Evolutionary conservation across 2,797 vertebrate genomes (phyloP).

Genomic region (Parauchenoglanis punctatus): DNA sequence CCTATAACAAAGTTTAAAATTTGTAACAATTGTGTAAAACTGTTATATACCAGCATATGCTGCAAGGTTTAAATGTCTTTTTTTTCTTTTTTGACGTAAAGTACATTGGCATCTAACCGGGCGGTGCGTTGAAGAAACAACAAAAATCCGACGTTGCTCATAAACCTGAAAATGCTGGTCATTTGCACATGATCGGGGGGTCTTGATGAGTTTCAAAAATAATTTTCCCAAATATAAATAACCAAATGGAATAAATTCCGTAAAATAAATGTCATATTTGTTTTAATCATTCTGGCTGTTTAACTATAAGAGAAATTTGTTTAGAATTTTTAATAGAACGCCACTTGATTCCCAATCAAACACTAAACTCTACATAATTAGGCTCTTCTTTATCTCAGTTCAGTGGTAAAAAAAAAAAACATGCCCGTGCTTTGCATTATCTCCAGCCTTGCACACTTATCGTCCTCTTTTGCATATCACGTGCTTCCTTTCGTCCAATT

Average conservation of each 20-base stretch:
- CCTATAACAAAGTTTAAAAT: not conserved
- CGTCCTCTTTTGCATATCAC: slow-evolving; percentile 94
- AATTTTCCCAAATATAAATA: not conserved
- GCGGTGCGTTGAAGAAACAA: not conserved
- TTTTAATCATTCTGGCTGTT: not conserved
- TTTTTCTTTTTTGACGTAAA: not conserved
- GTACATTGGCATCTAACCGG: not conserved
- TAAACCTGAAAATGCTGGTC: not conserved
- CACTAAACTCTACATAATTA: slow-evolving; percentile 6
- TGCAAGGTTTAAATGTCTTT: not conserved
- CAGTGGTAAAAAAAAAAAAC: slow-evolving; percentile 12
- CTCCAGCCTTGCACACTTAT: slow-evolving; percentile 80
- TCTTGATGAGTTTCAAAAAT: not conserved
- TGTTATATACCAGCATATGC: not conserved
- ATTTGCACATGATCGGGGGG: not conserved
- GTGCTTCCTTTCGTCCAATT: slow-evolving; percentile 87
- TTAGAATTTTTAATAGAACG: not conserved
- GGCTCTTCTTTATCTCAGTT: slow-evolving; percentile 36
- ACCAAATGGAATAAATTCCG: not conserved
- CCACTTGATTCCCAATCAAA: not conserved
- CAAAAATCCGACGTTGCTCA: not conserved
- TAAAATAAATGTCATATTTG: not conserved
- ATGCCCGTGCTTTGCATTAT: slow-evolving; percentile 71
- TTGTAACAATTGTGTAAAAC: not conserved
- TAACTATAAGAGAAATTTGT: not conserved